Percentiles rank a stretch among this genome's conserved stretches.
These are phyloP conservation scores for Elgaria multicarinata DNA, from an alignment of 2,113 vertebrate genomes.

Conservation along the genomic window DNA sequence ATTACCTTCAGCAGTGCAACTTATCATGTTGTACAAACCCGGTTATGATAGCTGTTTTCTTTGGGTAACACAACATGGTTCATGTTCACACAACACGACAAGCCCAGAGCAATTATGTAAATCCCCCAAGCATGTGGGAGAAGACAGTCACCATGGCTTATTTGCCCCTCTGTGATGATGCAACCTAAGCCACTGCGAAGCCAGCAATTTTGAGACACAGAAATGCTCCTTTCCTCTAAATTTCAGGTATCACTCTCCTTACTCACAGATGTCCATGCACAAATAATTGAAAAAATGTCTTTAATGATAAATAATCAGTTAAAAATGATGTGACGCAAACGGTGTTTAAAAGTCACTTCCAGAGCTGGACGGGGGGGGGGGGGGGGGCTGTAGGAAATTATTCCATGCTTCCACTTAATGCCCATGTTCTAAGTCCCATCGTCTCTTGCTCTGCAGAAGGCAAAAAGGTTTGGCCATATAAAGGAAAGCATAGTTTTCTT, in stretches of 20 bases:
- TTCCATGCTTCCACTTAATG: neutral
- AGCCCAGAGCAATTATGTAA: no score
- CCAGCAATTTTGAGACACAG: neutral
- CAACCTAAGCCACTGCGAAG: neutral
- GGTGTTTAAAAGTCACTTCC: neutral
- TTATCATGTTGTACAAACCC: no score
- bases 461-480: fast-evolving
- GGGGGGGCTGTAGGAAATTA: neutral
- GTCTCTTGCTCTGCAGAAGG: constrained; percentile 14
- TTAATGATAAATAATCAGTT: neutral
- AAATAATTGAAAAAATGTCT: neutral
- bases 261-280: no score
- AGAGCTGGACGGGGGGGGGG: neutral
- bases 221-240: neutral
- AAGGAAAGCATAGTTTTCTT: neutral
- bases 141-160: no score
- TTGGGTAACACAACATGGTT: no score
- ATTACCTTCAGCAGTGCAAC: no score
- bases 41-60: no score
- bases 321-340: neutral
- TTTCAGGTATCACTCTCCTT: neutral
- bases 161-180: no score
- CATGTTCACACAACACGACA: no score
- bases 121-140: no score
- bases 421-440: neutral